Percentiles rank a stretch among this genome's conserved stretches.
phyloP scores from a whole-genome alignment of 2,888 invertebrate genomes.

The Alitta virens region DNA sequence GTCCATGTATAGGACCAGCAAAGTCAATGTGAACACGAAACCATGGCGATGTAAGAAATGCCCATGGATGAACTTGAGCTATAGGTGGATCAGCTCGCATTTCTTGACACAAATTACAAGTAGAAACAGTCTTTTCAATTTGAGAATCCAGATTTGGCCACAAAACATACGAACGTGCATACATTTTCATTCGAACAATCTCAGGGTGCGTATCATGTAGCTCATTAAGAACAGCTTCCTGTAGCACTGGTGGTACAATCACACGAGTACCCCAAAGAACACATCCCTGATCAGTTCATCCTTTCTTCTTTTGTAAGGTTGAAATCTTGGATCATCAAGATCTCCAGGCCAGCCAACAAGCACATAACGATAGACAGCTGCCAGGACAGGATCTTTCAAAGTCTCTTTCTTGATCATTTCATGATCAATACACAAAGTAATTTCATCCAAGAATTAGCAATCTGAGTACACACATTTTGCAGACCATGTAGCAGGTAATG shows the following conservation, averaged over 20 bases:
- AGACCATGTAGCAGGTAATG: not conserved
- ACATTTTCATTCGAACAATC: constrained; percentile 21
- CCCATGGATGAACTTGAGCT: constrained; percentile 35
- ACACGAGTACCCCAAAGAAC: constrained; percentile 28
- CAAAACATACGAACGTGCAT: not conserved
- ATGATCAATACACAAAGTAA: too few relatives aligned
- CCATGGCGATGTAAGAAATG: constrained; percentile 34
- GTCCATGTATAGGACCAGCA: too few relatives aligned
- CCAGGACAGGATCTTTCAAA: too few relatives aligned
- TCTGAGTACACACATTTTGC: too few relatives aligned
- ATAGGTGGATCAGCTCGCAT: constrained; percentile 15
- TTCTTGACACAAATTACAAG: constrained; percentile 17
- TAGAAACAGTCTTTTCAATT: constrained; percentile 1
- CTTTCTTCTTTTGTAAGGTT: not conserved
- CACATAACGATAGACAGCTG: too few relatives aligned
- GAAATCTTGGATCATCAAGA: not conserved
- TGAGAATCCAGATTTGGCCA: constrained; percentile 15
- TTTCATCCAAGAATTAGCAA: too few relatives aligned
- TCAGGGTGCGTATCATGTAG: constrained; percentile 30
- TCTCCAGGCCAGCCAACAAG: too few relatives aligned
- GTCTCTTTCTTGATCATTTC: too few relatives aligned
- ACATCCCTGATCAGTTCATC: constrained; percentile 2
- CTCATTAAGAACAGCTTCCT: constrained; percentile 20
- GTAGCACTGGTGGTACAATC: constrained; percentile 23
- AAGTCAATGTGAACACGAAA: not conserved